A percentile compares a stretch with the other conserved stretches of the same genome.
These are phyloP conservation scores for Labeo calbasu DNA, from an alignment of 2,797 vertebrate genomes.

Conservation along the genomic window DNA sequence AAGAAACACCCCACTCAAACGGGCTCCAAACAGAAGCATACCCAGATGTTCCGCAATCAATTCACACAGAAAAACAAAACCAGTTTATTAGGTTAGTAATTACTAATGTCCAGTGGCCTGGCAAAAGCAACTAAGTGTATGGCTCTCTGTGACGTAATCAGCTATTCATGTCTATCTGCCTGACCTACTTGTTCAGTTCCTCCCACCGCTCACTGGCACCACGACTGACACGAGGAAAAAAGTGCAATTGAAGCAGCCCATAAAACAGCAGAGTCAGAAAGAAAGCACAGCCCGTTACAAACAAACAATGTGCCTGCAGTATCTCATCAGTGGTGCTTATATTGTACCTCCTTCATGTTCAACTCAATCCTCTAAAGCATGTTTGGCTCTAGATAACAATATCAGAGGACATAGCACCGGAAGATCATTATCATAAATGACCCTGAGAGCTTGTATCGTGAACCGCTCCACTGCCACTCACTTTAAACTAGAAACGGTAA, in stretches of 20 bases:
- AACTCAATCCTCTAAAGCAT: background rate
- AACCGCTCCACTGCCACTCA: background rate
- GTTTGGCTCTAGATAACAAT: background rate
- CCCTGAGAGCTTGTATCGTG: background rate
- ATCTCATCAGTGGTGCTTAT: background rate
- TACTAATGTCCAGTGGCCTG: conserved; percentile 56
- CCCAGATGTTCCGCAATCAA: conserved; percentile 15
- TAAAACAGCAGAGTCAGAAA: background rate
- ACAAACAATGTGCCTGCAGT: background rate
- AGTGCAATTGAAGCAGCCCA: background rate
- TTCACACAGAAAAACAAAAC: conserved; percentile 18
- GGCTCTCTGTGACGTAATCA: conserved; percentile 48
- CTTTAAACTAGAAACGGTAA: background rate
- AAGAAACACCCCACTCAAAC: background rate
- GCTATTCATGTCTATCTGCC: conserved; percentile 46
- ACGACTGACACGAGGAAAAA: background rate
- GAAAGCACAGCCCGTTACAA: background rate
- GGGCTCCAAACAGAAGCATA: background rate
- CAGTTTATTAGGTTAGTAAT: conserved; percentile 43
- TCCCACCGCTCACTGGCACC: conserved; percentile 18
- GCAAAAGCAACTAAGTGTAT: conserved; percentile 48
- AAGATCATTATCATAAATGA: background rate
- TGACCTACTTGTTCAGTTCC: conserved; percentile 59
- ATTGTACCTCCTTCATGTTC: background rate
- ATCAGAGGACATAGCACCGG: background rate